These are phyloP conservation scores for Tridacna crocea DNA, from an alignment of 2,888 invertebrate species.

Conservation along the genomic window DNA sequence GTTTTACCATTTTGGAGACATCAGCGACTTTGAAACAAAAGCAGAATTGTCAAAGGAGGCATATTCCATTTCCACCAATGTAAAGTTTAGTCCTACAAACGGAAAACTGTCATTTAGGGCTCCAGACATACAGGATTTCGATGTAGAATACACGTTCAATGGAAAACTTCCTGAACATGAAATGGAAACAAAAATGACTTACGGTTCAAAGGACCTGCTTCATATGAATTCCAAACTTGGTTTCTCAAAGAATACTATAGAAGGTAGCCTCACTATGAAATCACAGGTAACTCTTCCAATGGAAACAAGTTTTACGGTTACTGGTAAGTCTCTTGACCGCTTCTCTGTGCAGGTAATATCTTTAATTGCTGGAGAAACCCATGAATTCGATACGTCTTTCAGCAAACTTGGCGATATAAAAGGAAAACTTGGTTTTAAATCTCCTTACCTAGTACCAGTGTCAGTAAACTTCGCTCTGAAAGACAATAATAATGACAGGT, in stretches of 20 bases:
- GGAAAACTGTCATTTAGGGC: not conserved
- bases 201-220: not conserved
- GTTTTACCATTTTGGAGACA: not conserved
- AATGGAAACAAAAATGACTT: not conserved
- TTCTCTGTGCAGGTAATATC: not conserved
- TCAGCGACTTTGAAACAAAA: not conserved
- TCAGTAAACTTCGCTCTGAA: not conserved
- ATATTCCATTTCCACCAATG: not conserved
- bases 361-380: not conserved
- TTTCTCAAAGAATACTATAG: not conserved
- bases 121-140: not conserved
- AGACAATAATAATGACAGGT: not conserved
- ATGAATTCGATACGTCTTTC: constrained; percentile 5
- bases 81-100: not conserved
- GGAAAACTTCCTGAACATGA: not conserved
- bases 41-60: constrained; percentile 3
- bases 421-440: not conserved
- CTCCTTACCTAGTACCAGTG: not conserved
- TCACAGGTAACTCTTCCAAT: not conserved
- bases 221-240: not conserved
- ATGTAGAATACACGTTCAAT: not conserved
- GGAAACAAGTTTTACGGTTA: not conserved
- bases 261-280: not conserved
- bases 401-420: not conserved
- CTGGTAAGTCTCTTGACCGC: not conserved